These are phyloP conservation scores for Synergus gifuensis DNA, from an alignment of 2,888 invertebrate species.

Conservation along the genomic window DNA sequence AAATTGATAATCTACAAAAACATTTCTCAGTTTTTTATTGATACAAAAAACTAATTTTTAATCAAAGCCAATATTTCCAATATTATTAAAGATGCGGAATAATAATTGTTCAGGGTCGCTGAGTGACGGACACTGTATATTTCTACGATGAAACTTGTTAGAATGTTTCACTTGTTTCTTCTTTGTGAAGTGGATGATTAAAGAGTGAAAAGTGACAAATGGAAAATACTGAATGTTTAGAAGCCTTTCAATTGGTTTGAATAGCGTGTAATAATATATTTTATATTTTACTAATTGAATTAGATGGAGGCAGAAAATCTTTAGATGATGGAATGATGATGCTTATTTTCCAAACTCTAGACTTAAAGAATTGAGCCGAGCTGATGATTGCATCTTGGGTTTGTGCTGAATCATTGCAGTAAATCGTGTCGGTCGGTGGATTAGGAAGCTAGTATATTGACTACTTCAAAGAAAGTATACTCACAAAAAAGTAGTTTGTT, in stretches of 20 bases:
- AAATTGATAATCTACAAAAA: no score
- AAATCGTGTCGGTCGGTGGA: no score
- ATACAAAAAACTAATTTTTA: no score
- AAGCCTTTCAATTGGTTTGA: neutral
- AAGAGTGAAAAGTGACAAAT: neutral
- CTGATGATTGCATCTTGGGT: neutral
- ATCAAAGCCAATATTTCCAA: no score
- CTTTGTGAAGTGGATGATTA: neutral
- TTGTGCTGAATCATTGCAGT: neutral
- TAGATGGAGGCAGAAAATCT: neutral
- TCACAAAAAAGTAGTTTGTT: no score
- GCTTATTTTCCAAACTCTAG: neutral
- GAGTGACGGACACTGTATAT: no score
- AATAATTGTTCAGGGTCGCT: no score
- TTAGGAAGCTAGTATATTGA: neutral
- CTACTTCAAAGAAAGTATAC: neutral
- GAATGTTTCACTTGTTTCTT: no score
- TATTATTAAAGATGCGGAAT: no score
- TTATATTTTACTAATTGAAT: neutral
- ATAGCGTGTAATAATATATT: neutral
- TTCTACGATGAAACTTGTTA: no score
- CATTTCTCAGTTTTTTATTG: no score
- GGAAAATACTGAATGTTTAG: neutral
- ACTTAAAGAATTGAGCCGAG: neutral
- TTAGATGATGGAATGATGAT: conserved; percentile 1